A percentile compares a stretch with the other conserved stretches of the same genome.
Evolutionary conservation across 2,797 vertebrate species (phyloP).

Genomic region (Chrosomus eos): DNA sequence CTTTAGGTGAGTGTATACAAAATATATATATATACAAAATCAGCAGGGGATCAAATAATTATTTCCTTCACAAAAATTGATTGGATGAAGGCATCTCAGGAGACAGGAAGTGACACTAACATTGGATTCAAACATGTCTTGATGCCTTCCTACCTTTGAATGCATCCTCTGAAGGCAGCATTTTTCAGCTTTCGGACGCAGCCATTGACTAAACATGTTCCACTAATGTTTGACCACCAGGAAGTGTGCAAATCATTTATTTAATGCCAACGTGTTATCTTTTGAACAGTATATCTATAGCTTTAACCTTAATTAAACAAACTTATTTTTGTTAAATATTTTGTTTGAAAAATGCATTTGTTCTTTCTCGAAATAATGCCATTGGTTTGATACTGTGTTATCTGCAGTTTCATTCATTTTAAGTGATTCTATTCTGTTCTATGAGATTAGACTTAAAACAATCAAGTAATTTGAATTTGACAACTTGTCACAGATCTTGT

Average conservation of each 20-base stretch:
- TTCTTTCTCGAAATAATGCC: neutral
- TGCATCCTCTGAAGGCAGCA: neutral
- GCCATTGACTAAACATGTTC: neutral
- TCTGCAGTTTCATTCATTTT: neutral
- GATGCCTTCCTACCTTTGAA: neutral
- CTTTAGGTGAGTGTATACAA: no score
- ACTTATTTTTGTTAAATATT: neutral
- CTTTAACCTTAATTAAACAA: neutral
- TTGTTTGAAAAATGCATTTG: neutral
- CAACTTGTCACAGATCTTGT: neutral
- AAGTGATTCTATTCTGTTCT: neutral
- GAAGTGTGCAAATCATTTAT: neutral
- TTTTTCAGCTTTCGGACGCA: neutral
- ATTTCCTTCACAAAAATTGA: no score
- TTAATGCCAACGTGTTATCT: neutral
- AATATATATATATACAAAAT: no score
- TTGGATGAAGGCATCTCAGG: no score
- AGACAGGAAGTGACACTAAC: no score
- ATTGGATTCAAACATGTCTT: neutral
- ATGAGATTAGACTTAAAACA: neutral
- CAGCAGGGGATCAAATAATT: no score
- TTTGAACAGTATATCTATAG: neutral
- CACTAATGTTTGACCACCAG: neutral
- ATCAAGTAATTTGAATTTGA: no score
- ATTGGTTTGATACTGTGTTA: neutral